Evolutionary conservation across 2,888 invertebrate species (phyloP), one percentile per base, ranked within the genome.

Genomic region (Hesperia comma): DNA sequence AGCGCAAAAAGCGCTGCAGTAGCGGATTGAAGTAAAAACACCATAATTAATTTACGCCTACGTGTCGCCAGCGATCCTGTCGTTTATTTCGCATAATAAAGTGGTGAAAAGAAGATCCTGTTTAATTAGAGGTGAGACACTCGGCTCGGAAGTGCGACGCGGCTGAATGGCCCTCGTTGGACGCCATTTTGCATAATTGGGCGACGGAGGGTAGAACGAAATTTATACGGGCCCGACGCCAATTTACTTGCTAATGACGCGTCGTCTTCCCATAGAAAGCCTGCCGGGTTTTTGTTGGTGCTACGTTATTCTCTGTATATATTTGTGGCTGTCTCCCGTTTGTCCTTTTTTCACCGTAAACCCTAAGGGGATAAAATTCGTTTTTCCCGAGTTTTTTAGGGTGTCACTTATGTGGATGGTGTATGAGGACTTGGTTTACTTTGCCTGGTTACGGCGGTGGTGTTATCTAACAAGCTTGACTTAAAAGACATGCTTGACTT

Each of bases 101-200:
- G 90, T 89, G 90, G 82, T 88, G 88, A 86, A 88, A 91, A 91
- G 90, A 91, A 89, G 88, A 85, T 83, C 84, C 80, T 85, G 86
- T 90, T 92, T 92, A 92, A 92, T 92, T 92, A 92, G 89, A 90
- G 90, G 87, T 86, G 91, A 88, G 90, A 88, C 87, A 87, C 89
- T 64, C 86, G 69, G 79, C 74, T 83, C 86, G 86, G 86, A 85
- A 86, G 86, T 84, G 87, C 86, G 85, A 81, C 86, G 87, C 82
- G 86, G 80, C 79, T 90, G 88, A 87, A 92, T 91, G 86, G 87
- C 85, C 81, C 92, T 90, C 86, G 85, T 85, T 81, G 86, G 90
- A 82, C 89, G 92, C 87, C 92, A 91, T 91, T 92, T 92, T 92
- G 90, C 92, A 92, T 92, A 92, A 92, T 92, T 92, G 92, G 90